phyloP scores from a whole-genome alignment of 2,888 invertebrate genomes.

The Punctoribates punctum region DNA sequence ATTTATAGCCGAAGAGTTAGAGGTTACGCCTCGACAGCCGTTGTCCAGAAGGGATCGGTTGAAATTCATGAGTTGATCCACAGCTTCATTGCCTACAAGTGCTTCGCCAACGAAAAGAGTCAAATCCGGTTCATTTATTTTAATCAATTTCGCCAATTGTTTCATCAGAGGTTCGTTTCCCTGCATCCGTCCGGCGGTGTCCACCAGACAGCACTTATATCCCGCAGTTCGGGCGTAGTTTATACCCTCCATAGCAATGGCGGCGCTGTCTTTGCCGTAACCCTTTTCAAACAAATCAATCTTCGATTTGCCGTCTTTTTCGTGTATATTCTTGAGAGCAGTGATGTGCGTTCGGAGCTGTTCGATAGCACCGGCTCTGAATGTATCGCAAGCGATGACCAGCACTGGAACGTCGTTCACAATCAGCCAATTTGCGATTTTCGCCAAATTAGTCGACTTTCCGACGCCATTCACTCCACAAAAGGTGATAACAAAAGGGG shows the following conservation, averaged over 20 bases:
- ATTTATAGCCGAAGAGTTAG: constrained; percentile 65
- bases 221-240: constrained; percentile 69
- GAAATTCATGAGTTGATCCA: constrained; percentile 97
- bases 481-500: constrained; percentile 89
- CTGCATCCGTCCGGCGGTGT: constrained; percentile 99
- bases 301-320: constrained; percentile 58
- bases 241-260: constrained; percentile 96
- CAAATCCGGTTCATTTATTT: constrained; percentile 93
- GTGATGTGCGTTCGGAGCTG: constrained; percentile 91
- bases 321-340: constrained; percentile 64
- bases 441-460: constrained; percentile 96
- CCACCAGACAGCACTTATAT: constrained; percentile 63
- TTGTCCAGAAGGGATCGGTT: constrained; percentile 96
- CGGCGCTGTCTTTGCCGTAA: constrained; percentile 92
- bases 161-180: constrained; percentile 99
- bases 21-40: constrained; percentile 59
- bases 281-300: constrained; percentile 97
- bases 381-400: constrained; percentile 98
- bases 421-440: constrained; percentile 98
- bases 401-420: constrained; percentile 93
- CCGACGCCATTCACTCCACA: constrained; percentile 99
- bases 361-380: constrained; percentile 97
- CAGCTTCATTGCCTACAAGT: constrained; percentile 98
- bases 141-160: constrained; percentile 92
- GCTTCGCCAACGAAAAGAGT: constrained; percentile 99